phyloP scores from a whole-genome alignment of 2,797 vertebrate genomes.

The Hydrophis major region DNA sequence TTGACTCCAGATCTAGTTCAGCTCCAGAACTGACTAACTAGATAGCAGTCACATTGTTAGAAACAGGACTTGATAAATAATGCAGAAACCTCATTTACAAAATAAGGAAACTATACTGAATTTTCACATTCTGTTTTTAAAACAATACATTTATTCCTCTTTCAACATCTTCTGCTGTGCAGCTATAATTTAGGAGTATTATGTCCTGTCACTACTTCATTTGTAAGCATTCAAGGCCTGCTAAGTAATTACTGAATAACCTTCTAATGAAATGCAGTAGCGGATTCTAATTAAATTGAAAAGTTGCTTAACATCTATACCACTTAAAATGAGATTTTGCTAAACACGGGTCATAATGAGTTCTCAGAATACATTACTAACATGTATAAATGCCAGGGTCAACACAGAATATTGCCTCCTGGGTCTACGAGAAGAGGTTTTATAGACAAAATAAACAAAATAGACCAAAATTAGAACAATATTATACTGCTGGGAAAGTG shows the following conservation, averaged over 20 bases:
- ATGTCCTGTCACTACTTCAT: slow-evolving; percentile 75
- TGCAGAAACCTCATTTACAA: neutral
- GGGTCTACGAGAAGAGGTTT: slow-evolving; percentile 39
- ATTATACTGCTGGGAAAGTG: slow-evolving; percentile 26
- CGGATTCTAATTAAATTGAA: slow-evolving; percentile 82
- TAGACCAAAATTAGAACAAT: slow-evolving; percentile 30
- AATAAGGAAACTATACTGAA: neutral
- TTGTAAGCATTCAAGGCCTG: slow-evolving; percentile 70
- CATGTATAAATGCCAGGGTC: slow-evolving; percentile 46
- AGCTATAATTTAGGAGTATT: slow-evolving; percentile 69
- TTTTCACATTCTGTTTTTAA: slow-evolving; percentile 56
- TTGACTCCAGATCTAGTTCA: neutral
- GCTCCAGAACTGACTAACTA: neutral
- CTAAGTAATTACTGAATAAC: slow-evolving; percentile 86
- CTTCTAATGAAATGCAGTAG: slow-evolving; percentile 86
- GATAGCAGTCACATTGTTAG: neutral
- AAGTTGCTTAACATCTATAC: slow-evolving; percentile 80
- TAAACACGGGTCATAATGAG: slow-evolving; percentile 56
- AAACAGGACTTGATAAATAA: neutral
- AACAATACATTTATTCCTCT: slow-evolving; percentile 54
- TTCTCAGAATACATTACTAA: slow-evolving; percentile 63
- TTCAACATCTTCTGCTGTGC: slow-evolving; percentile 66
- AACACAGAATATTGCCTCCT: slow-evolving; percentile 42
- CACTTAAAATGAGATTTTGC: slow-evolving; percentile 69
- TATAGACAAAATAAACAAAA: slow-evolving; percentile 52